These are phyloP conservation scores for Entomobrya multifasciata DNA, from an alignment of 2,888 invertebrate species.

Conservation along the genomic window DNA sequence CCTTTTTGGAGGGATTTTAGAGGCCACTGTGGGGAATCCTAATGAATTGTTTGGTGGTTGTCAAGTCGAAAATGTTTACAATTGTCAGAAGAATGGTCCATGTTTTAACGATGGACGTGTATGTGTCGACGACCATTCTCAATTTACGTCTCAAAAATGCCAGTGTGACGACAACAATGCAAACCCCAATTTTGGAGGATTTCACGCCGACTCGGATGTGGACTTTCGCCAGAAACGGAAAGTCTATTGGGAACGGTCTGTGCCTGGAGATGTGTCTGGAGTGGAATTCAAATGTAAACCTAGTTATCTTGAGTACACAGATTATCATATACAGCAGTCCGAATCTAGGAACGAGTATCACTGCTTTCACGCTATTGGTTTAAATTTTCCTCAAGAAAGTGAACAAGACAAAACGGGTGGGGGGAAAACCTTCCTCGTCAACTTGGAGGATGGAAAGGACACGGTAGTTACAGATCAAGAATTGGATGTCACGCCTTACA, in stretches of 20 bases:
- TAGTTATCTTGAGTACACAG: not conserved
- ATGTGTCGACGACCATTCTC: too few species aligned
- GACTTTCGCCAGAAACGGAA: not conserved
- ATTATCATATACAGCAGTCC: not conserved
- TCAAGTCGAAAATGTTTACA: too few species aligned
- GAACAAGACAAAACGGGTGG: too few species aligned
- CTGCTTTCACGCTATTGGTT: constrained; percentile 44
- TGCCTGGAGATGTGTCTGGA: not conserved
- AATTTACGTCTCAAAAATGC: too few species aligned
- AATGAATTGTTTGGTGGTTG: too few species aligned
- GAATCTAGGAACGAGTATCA: not conserved
- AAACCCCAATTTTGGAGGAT: not conserved
- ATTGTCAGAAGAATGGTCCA: too few species aligned
- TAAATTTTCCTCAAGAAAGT: not conserved
- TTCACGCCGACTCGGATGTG: not conserved
- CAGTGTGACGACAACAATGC: not conserved
- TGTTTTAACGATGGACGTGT: too few species aligned
- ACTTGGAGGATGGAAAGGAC: constrained; percentile 47
- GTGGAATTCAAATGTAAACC: constrained; percentile 49
- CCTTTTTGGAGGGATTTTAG: too few species aligned
- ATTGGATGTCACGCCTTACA: not conserved
- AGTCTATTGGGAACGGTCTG: constrained; percentile 25
- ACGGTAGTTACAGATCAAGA: not conserved
- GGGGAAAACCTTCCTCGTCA: constrained; percentile 21
- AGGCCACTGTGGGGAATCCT: too few species aligned